phyloP scores from a whole-genome alignment of 2,888 invertebrate genomes.

The Rhimphoctona megacephalus region DNA sequence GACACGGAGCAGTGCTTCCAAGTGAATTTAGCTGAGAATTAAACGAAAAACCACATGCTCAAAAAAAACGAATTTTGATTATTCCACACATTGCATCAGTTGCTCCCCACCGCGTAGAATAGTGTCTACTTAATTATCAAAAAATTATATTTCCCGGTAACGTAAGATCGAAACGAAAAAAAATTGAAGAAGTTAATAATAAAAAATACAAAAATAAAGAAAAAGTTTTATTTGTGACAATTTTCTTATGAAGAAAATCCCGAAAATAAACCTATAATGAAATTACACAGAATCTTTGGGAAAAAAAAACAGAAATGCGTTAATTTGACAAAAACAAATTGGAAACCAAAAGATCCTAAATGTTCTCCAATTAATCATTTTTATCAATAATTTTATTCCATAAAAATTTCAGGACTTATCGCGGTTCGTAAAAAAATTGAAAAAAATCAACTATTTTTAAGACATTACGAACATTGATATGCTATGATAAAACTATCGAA shows the following conservation, averaged over 20 bases:
- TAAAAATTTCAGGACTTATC: too few relatives aligned
- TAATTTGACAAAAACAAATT: too few relatives aligned
- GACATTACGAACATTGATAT: too few relatives aligned
- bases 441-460: too few relatives aligned
- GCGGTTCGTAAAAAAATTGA: too few relatives aligned
- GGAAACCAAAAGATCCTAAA: neutral
- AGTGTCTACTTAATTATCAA: conserved; percentile 44
- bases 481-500: too few relatives aligned
- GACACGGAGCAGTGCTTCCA: conserved; percentile 65
- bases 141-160: conserved; percentile 46
- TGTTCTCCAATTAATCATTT: neutral
- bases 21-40: conserved; percentile 1
- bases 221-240: conserved; percentile 30
- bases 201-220: conserved; percentile 32
- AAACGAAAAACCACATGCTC: conserved; percentile 52
- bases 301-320: neutral
- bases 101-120: conserved; percentile 50
- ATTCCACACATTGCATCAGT: conserved; percentile 55
- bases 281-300: neutral
- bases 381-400: too few relatives aligned
- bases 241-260: neutral
- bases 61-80: conserved; percentile 48
- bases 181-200: conserved; percentile 43
- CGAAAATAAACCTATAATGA: neutral
- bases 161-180: conserved; percentile 34